phyloP scores from a whole-genome alignment of 2,888 invertebrate genomes.

The Plagodis pulveraria region DNA sequence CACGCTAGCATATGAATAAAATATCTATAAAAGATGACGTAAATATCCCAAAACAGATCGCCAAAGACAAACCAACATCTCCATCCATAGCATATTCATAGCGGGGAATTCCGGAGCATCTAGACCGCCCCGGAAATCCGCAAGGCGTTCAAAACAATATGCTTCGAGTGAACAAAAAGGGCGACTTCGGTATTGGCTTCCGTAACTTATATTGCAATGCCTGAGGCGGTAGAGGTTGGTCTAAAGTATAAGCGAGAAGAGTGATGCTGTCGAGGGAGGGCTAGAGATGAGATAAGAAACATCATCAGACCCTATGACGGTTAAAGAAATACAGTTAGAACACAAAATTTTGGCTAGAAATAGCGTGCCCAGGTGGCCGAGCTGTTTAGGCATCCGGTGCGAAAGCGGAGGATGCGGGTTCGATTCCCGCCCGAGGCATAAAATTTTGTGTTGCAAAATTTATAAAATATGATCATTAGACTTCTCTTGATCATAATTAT shows the following conservation, averaged over 20 bases:
- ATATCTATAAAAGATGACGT: not conserved
- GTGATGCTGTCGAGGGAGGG: not conserved
- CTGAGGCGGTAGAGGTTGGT: constrained; percentile 21
- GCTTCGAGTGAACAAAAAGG: constrained; percentile 25
- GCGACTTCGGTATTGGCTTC: constrained; percentile 40
- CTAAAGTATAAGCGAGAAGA: not conserved
- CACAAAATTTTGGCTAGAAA: too few species aligned
- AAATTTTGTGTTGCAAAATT: too few species aligned
- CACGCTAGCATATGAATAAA: too few species aligned
- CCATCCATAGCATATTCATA: constrained; percentile 8
- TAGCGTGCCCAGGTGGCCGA: too few species aligned
- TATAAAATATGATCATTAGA: too few species aligned
- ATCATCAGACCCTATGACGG: too few species aligned
- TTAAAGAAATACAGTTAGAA: too few species aligned
- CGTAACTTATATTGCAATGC: constrained; percentile 55
- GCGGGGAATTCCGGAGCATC: constrained; percentile 5
- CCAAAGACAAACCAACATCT: constrained; percentile 8
- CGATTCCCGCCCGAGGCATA: too few species aligned
- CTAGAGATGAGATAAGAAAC: too few species aligned
- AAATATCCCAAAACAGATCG: constrained; percentile 9
- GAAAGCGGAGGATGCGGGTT: too few species aligned
- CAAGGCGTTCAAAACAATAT: constrained; percentile 34
- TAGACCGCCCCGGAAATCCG: constrained; percentile 17
- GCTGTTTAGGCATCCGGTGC: too few species aligned
- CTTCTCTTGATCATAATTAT: too few species aligned